Conservation (phyloP, 2,113 vertebrate species). For the Octodon degus region DNA sequence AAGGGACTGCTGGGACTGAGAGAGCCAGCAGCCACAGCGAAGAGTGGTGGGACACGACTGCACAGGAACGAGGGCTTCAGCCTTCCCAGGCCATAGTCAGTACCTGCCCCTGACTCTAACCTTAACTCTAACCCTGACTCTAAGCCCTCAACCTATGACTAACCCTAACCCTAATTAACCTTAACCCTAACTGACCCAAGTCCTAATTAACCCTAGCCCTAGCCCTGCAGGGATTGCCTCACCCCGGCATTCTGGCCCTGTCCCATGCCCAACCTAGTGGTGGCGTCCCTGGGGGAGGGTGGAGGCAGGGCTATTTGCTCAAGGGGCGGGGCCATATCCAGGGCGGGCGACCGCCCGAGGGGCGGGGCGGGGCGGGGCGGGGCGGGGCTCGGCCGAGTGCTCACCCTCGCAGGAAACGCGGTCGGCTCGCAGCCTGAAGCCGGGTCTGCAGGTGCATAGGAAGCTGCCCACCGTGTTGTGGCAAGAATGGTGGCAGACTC, state of each 20-base stretch:
- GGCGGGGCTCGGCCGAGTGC: neutral
- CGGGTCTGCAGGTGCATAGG: slow-evolving; percentile 86
- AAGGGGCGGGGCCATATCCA: no score
- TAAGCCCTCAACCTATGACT: neutral
- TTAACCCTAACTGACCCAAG: neutral
- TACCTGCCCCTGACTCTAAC: neutral
- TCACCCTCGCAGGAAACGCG: slow-evolving; percentile 88
- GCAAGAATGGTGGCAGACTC: slow-evolving; percentile 87
- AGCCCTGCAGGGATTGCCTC: neutral
- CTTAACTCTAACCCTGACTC: neutral
- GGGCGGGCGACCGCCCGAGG: no score
- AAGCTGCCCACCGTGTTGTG: slow-evolving; percentile 89
- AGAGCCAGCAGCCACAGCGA: neutral
- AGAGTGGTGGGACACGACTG: fast-evolving
- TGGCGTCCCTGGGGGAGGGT: neutral
- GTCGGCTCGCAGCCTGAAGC: slow-evolving; percentile 85
- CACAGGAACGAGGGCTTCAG: no score
- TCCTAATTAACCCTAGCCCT: neutral
- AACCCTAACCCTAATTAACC: neutral
- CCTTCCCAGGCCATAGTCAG: no score
- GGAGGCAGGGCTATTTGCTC: no score
- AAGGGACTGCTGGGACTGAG: fast-evolving
- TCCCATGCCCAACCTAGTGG: no score
- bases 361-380: neutral
- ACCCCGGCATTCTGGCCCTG: neutral